Percentiles rank a stretch among this genome's conserved stretches.
These are phyloP conservation scores for Agrotis puta DNA, from an alignment of 2,888 invertebrate species.

Conservation along the genomic window DNA sequence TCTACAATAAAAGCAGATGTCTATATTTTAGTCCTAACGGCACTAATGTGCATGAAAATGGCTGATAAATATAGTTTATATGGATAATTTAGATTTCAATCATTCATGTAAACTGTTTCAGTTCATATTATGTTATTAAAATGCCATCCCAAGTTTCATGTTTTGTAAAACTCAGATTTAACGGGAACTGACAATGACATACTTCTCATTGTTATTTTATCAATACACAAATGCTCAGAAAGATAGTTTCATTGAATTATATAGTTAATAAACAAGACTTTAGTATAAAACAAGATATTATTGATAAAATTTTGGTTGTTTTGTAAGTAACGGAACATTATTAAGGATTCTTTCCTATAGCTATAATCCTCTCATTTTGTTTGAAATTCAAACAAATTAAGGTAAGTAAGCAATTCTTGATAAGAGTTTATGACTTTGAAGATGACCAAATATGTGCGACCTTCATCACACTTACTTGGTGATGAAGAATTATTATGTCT, in stretches of 20 bases:
- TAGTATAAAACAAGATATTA: neutral
- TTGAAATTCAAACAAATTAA: neutral
- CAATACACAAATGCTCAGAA: constrained; percentile 21
- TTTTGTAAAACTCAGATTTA: neutral
- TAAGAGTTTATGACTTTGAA: neutral
- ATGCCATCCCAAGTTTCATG: neutral
- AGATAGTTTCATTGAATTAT: neutral
- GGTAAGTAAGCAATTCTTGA: neutral
- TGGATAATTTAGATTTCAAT: neutral
- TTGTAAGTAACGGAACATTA: neutral
- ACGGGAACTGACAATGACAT: neutral
- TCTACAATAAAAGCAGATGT: constrained; percentile 46
- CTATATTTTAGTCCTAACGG: constrained; percentile 35
- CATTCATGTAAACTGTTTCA: neutral
- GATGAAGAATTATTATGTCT: neutral
- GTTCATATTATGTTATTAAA: constrained; percentile 1
- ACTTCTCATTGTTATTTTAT: neutral
- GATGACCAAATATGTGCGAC: neutral
- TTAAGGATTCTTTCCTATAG: neutral
- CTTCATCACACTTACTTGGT: neutral
- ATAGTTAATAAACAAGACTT: neutral
- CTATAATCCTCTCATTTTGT: neutral
- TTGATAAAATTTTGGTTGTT: constrained; percentile 12
- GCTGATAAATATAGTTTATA: constrained; percentile 30
- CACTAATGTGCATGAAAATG: constrained; percentile 56